Base-by-base conservation (phyloP, 1,140 invertebrate genomes). In the Hyposmocoma kahamanoa region DNA sequence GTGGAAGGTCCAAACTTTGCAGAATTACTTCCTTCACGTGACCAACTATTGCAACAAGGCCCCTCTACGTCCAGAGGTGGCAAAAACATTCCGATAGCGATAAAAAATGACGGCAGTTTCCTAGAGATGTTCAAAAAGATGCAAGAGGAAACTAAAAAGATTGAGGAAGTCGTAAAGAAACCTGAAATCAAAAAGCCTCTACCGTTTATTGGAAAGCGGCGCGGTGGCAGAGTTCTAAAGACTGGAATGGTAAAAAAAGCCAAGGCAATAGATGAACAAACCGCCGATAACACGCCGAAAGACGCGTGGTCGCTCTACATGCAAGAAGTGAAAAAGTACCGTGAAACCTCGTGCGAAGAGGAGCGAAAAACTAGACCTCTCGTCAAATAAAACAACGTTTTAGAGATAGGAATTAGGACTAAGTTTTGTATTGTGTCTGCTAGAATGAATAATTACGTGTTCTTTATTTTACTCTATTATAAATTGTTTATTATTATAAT, bases 251-350 rank as follows among this genome's bases (percentile, higher is more conserved):
- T 97, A 17, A 95, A 96, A 59, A 97, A 97, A 71, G 88, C 90
- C 20, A 92, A 93, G 74, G 89, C 89, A 19, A 87, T 89, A 32
- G 90, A 90, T 21, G 90, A 92, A 50, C 87, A 89, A 57, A 84
- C 84, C 13, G 83, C 84, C n/a, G 88, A 90, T 21, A 89, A 89
- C 50, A 88, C 91, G 47, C 92, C 92, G 0, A 94, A 94, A 75
- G 95, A 97, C 84, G 94, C 96, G 5, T 97, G 96, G 96, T 94
- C 95, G 0, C 82, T 95, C 1, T 98, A 98, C 67, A 92, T 97
- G 91, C 93, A 92, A 20, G 96, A 97, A 90, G 96, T 98, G 5
- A 94, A 95, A 72, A 94, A 94, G 67, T 98, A 97, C 67, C 92
- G 95, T 71, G 94, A 96, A 75, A 93, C 94, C 38, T 95, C 94